These are phyloP conservation scores for Orthonevra nobilis DNA, from an alignment of 2,888 invertebrate genomes.

Conservation along the genomic window DNA sequence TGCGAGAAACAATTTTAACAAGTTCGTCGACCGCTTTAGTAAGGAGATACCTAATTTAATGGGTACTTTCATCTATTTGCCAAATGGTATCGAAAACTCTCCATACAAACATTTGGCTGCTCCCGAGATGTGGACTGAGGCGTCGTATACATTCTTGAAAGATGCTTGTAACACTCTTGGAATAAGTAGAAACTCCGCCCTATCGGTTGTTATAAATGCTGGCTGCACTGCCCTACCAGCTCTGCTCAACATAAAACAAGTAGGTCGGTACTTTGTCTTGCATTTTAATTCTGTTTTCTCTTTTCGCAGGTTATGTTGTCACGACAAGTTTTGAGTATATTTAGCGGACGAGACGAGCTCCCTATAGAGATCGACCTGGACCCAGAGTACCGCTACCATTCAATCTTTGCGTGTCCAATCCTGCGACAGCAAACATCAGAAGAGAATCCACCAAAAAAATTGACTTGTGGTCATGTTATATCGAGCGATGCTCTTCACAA, in stretches of 20 bases:
- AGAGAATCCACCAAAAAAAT: slow-evolving; percentile 97
- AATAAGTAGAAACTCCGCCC: slow-evolving; percentile 92
- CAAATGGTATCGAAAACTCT: slow-evolving; percentile 88
- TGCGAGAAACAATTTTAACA: slow-evolving; percentile 91
- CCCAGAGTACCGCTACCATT: slow-evolving; percentile 94
- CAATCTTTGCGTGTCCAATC: slow-evolving; percentile 99
- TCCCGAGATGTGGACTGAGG: slow-evolving; percentile 87
- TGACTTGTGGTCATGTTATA: slow-evolving; percentile 99
- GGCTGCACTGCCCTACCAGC: slow-evolving; percentile 97
- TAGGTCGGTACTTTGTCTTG: no score
- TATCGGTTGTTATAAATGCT: slow-evolving; percentile 95
- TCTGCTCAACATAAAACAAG: slow-evolving; percentile 93
- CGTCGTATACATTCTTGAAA: slow-evolving; percentile 93
- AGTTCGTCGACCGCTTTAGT: slow-evolving; percentile 88
- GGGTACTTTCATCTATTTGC: slow-evolving; percentile 91
- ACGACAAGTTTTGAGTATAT: slow-evolving; percentile 94
- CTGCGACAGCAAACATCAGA: slow-evolving; percentile 97
- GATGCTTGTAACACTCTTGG: slow-evolving; percentile 96
- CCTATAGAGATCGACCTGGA: slow-evolving; percentile 98
- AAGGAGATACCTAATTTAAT: slow-evolving; percentile 92
- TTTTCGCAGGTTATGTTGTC: slow-evolving; percentile 87
- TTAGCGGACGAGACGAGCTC: slow-evolving; percentile 97
- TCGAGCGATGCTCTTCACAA: slow-evolving; percentile 98
- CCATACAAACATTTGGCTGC: slow-evolving; percentile 89
- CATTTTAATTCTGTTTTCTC: no score